phyloP scores from a whole-genome alignment of 2,797 vertebrate genomes.

The Leptoclinus maculatus region DNA sequence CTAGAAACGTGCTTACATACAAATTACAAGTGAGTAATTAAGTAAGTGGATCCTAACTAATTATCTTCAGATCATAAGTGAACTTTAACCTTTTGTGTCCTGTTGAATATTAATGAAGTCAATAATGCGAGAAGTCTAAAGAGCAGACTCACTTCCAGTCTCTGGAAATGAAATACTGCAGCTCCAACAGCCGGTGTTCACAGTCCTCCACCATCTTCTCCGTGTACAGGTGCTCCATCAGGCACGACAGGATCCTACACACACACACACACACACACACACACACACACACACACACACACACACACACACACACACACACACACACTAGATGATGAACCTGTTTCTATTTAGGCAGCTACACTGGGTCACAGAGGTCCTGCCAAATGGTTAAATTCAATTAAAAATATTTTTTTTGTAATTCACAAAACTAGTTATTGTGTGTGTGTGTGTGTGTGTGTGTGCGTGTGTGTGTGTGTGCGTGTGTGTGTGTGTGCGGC shows the following conservation, averaged over 20 bases:
- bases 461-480: too few species aligned
- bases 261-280: slow-evolving; percentile 26
- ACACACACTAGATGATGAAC: neutral
- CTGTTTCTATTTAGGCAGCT: too few species aligned
- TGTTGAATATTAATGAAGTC: neutral
- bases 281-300: slow-evolving; percentile 13
- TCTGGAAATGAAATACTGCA: slow-evolving; percentile 97
- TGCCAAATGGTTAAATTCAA: too few species aligned
- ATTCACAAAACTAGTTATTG: too few species aligned
- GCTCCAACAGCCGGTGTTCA: slow-evolving; percentile 92
- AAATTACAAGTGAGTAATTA: too few species aligned
- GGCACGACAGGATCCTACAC: slow-evolving; percentile 92
- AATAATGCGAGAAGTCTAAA: neutral
- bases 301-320: neutral
- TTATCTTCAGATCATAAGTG: neutral
- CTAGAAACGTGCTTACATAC: too few species aligned
- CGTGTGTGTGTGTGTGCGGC: slow-evolving; percentile 11
- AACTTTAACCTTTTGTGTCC: neutral
- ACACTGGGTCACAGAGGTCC: too few species aligned
- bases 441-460: too few species aligned
- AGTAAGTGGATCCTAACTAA: neutral
- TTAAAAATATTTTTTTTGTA: too few species aligned
- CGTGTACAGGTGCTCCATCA: slow-evolving; percentile 98
- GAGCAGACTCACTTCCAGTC: slow-evolving; percentile 93
- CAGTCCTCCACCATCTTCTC: slow-evolving; percentile 98